phyloP scores from a whole-genome alignment of 2,797 vertebrate species.

The Mico argentatus region DNA sequence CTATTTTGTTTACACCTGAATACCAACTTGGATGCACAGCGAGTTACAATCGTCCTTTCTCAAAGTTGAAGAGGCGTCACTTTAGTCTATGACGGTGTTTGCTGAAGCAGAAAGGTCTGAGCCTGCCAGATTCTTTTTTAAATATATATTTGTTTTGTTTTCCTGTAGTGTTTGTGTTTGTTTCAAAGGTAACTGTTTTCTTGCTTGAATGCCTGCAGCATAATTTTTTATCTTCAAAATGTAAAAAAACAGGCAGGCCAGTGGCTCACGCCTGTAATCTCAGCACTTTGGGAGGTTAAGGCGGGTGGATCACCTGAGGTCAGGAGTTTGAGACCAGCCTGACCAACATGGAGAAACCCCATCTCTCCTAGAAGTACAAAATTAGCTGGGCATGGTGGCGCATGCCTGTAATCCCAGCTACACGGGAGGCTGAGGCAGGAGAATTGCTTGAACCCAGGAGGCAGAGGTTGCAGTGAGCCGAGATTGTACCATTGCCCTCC shows the following conservation, averaged over 20 bases:
- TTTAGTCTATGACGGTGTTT: not conserved
- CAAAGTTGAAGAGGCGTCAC: not conserved
- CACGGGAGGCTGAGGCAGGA: too few species aligned
- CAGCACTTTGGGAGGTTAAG: too few species aligned
- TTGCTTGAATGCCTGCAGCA: not conserved
- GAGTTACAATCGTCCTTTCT: not conserved
- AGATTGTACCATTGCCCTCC: too few species aligned
- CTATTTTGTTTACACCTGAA: not conserved
- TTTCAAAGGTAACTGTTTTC: conserved; percentile 7
- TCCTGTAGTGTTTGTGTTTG: not conserved
- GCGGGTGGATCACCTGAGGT: too few species aligned
- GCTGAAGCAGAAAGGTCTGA: not conserved
- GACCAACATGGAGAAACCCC: too few species aligned
- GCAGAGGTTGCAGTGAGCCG: too few species aligned
- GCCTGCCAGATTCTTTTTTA: not conserved
- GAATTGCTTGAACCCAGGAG: too few species aligned
- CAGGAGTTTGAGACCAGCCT: too few species aligned
- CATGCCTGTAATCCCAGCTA: too few species aligned
- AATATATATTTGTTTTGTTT: not conserved
- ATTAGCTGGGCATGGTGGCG: too few species aligned
- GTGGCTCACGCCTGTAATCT: too few species aligned
- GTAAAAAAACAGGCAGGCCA: not conserved
- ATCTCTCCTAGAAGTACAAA: too few species aligned
- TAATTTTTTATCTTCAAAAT: conserved; percentile 26
- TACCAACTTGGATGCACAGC: not conserved